Conservation (phyloP, 2,797 vertebrate species). For the Ambastaia sidthimunki region DNA sequence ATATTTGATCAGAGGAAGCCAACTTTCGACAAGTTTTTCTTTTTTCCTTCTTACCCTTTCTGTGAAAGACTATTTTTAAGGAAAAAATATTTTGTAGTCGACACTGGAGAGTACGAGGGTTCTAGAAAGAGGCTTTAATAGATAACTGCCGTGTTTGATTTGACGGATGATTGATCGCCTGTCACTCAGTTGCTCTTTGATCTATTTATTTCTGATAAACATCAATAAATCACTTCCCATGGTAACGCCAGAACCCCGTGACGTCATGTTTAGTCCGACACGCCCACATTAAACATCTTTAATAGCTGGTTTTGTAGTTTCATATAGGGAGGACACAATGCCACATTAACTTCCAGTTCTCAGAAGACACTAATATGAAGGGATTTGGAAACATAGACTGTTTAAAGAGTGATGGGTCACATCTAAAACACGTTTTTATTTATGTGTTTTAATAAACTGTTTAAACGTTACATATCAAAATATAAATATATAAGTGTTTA, state of each 20-base stretch:
- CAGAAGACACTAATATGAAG: background rate
- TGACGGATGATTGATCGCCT: constrained; percentile 94
- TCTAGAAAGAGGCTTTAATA: constrained; percentile 81
- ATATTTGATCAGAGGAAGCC: constrained; percentile 60
- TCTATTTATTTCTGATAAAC: constrained; percentile 91
- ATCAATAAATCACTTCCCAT: constrained; percentile 93
- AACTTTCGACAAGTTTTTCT: constrained; percentile 56
- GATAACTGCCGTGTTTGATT: constrained; percentile 94
- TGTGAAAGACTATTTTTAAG: constrained; percentile 59
- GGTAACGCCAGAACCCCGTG: constrained; percentile 80
- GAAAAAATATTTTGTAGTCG: constrained; percentile 40
- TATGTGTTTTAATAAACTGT: too few species aligned
- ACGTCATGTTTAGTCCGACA: constrained; percentile 85
- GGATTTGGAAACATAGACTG: constrained; percentile 2
- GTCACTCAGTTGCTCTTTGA: constrained; percentile 85
- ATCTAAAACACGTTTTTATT: too few species aligned
- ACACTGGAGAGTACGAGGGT: constrained; percentile 63
- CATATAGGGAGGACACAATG: constrained; percentile 32
- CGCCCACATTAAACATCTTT: constrained; percentile 71
- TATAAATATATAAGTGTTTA: background rate
- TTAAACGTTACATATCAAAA: too few species aligned
- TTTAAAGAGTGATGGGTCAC: background rate
- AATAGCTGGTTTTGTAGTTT: constrained; percentile 63
- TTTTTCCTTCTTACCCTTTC: constrained; percentile 25
- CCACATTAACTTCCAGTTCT: constrained; percentile 42